Evolutionary conservation across 2,797 vertebrate species (phyloP).

Genomic region (Mus caroli): DNA sequence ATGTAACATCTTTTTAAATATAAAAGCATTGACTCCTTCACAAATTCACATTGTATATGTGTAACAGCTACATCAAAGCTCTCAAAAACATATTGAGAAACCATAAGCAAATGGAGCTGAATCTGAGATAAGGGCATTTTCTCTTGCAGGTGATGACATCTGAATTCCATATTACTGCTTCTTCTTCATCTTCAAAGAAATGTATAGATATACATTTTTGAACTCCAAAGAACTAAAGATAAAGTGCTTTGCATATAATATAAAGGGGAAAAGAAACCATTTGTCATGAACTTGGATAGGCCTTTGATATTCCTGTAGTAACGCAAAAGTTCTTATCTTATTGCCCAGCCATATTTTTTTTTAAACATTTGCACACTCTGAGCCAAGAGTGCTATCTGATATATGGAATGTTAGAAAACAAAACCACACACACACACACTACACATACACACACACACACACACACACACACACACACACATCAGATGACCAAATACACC

Average conservation of each 20-base stretch:
- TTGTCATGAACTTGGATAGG: neutral
- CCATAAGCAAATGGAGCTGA: conserved; percentile 17
- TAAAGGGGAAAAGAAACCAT: neutral
- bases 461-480: neutral
- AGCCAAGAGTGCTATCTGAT: neutral
- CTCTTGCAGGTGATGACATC: neutral
- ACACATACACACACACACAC: neutral
- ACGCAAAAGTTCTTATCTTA: neutral
- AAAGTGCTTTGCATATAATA: neutral
- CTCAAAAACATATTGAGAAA: conserved; percentile 44
- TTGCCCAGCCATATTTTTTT: neutral
- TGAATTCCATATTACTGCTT: neutral
- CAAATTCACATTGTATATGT: conserved; percentile 57
- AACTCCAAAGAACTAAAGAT: conserved; percentile 5
- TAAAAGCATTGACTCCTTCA: conserved; percentile 54
- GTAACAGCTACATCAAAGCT: conserved; percentile 53
- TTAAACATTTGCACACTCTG: neutral
- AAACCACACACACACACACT: neutral
- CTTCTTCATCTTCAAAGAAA: neutral
- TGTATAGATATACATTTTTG: neutral
- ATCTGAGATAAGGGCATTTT: neutral
- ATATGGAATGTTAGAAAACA: conserved; percentile 28
- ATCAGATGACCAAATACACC: neutral
- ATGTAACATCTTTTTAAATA: neutral
- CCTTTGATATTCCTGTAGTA: neutral